phyloP scores from a whole-genome alignment of 2,888 invertebrate species.

The Camptogramma bilineatum region DNA sequence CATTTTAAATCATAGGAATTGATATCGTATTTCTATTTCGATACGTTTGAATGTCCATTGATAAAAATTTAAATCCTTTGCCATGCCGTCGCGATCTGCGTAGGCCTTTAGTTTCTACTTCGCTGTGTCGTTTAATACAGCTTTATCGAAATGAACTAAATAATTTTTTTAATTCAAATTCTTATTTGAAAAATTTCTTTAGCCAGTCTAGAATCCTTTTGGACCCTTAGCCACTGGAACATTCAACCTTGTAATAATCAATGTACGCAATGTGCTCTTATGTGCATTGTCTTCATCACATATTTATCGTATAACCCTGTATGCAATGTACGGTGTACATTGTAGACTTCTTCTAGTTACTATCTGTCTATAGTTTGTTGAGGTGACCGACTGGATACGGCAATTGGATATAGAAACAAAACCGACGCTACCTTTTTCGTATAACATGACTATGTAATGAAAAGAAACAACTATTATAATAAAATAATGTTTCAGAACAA shows the following conservation, averaged over 20 bases:
- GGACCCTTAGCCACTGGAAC: constrained; percentile 20
- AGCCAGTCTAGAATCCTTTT: background rate
- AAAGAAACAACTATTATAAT: background rate
- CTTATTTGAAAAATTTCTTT: background rate
- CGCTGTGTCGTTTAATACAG: no score
- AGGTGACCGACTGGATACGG: constrained; percentile 27
- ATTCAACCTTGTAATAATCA: constrained; percentile 5
- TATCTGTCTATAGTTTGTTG: constrained; percentile 31
- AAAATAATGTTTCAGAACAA: background rate
- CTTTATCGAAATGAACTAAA: no score
- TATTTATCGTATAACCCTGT: constrained; percentile 25
- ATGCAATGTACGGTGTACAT: constrained; percentile 38
- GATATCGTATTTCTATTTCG: no score
- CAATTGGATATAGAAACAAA: constrained; percentile 6
- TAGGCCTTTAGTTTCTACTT: no score
- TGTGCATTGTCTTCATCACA: constrained; percentile 25
- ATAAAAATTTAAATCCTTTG: no score
- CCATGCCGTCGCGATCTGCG: no score
- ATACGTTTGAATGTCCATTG: no score
- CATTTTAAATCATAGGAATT: no score
- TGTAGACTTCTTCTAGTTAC: constrained; percentile 36
- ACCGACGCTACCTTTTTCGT: background rate
- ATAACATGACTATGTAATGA: background rate
- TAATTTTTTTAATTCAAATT: background rate
- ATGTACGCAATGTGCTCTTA: constrained; percentile 8